Conservation (phyloP, 2,113 vertebrate species). For the Ctenodactylus gundi region DNA sequence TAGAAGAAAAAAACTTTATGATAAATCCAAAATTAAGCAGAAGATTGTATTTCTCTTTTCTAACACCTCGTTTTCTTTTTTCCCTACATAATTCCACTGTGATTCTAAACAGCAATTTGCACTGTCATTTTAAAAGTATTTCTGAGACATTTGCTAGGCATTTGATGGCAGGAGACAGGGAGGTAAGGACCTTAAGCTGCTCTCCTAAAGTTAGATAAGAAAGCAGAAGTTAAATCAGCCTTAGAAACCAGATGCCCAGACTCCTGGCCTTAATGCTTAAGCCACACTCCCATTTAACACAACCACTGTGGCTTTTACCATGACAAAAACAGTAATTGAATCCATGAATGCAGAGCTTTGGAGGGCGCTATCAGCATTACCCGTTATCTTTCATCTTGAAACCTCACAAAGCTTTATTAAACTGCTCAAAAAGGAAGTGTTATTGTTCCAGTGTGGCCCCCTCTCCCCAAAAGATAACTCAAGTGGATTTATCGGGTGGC, state of each 20-base stretch:
- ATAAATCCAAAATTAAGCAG: constrained; percentile 60
- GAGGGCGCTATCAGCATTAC: constrained; percentile 62
- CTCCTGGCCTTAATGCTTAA: constrained; percentile 48
- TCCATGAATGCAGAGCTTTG: constrained; percentile 58
- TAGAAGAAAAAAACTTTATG: neutral
- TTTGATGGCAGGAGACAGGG: constrained; percentile 50
- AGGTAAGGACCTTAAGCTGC: constrained; percentile 51
- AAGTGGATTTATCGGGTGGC: constrained; percentile 74
- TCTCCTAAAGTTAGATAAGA: constrained; percentile 63
- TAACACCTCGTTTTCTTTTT: constrained; percentile 19
- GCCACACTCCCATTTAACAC: constrained; percentile 58
- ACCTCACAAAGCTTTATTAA: constrained; percentile 75
- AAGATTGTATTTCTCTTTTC: constrained; percentile 11
- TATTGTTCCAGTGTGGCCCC: constrained; percentile 66
- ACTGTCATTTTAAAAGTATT: constrained; percentile 60
- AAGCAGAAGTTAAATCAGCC: constrained; percentile 59
- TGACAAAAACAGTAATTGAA: constrained; percentile 65
- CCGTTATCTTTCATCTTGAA: constrained; percentile 78
- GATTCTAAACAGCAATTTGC: constrained; percentile 38
- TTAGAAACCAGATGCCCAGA: constrained; percentile 71
- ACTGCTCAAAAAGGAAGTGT: constrained; percentile 74
- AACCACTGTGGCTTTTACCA: constrained; percentile 61
- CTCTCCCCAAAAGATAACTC: constrained; percentile 58
- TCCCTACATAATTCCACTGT: neutral
- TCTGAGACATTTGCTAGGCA: constrained; percentile 29